Evolutionary conservation across 1,140 invertebrate species (phyloP), one percentile per base, ranked within the genome.

Genomic region (Leptinotarsa undecemlineata): DNA sequence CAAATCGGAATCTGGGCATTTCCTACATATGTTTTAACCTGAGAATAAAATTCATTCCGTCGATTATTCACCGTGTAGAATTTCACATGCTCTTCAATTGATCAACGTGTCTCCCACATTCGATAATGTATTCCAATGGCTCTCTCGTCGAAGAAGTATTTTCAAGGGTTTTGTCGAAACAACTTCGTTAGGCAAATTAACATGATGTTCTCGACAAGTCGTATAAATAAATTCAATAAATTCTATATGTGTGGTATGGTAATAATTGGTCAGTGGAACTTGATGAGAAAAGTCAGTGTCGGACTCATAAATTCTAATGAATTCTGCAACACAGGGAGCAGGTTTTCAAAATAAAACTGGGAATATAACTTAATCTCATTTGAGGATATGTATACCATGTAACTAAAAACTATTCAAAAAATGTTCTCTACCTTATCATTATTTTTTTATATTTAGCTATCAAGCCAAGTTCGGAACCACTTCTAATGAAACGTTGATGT

Each of bases 1-100:
- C 26, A 33, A 33, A 33, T 33, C 6, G 6, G 6, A 33, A 8
- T 33, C 26, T 33, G 26, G 5, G 8, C 33, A 11, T 42, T 42
- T 42, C 3, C 8, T 11, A 42, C 8, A 42, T 42, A 42, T 42
- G 8, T 42, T 11, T 2, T 42, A 42, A 42, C 8, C 8, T 42
- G 33, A 42, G 33, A 42, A 42, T 42, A 2, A 42, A 42, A 42
- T 42, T 42, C 33, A 57, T n/a, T 57, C 51, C 51, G n/a, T 19
- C 1, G 15, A 57, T 57, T 57, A 57, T 17, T 8, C 51, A 57
- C 48, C 23, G 19, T 73, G 71, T 67, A 42, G 42, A 42, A 67
- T 71, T 76, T 76, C 71, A 68, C 72, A 70, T 73, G 75, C 69
- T 68, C 64, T 57, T 73, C 70, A 73, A 69, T 62, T 68, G 75